Percentiles rank a stretch among this genome's conserved stretches.
Conservation (phyloP, 2,888 invertebrate species). For the Sarcophaga caerulescens region DNA sequence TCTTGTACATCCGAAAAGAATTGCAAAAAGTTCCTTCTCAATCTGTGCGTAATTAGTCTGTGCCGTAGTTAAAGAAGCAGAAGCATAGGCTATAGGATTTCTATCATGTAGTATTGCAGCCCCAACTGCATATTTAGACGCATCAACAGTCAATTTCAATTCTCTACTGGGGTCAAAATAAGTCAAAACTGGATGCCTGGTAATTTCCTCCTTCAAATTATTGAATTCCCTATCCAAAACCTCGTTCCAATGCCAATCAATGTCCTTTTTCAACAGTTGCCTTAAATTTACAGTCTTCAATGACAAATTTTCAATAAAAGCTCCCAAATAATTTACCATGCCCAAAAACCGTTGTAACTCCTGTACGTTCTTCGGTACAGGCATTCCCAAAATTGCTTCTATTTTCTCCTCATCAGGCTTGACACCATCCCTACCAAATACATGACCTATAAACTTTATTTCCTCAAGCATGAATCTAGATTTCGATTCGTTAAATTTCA, state of each 20-base stretch:
- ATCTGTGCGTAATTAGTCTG: slow-evolving; percentile 66
- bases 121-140: slow-evolving; percentile 59
- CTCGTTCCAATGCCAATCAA: slow-evolving; percentile 55
- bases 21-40: slow-evolving; percentile 67
- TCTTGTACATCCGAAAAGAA: slow-evolving; percentile 60
- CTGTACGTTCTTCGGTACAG: slow-evolving; percentile 29
- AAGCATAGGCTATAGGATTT: slow-evolving; percentile 55
- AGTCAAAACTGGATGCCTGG: slow-evolving; percentile 34
- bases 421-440: slow-evolving; percentile 38
- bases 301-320: slow-evolving; percentile 39
- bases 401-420: slow-evolving; percentile 33
- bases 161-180: slow-evolving; percentile 51
- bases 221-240: slow-evolving; percentile 28
- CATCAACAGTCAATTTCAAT: slow-evolving; percentile 50
- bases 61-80: slow-evolving; percentile 46
- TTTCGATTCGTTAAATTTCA: slow-evolving; percentile 61
- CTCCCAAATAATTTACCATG: slow-evolving; percentile 67
- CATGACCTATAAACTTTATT: slow-evolving; percentile 58
- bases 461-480: slow-evolving; percentile 31
- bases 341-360: slow-evolving; percentile 56
- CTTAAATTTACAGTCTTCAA: slow-evolving; percentile 48
- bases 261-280: slow-evolving; percentile 57
- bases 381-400: slow-evolving; percentile 35
- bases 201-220: slow-evolving; percentile 43
- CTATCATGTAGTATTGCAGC: slow-evolving; percentile 54